Conservation (phyloP, 2,113 vertebrate species). For the Mohoua ochrocephala region DNA sequence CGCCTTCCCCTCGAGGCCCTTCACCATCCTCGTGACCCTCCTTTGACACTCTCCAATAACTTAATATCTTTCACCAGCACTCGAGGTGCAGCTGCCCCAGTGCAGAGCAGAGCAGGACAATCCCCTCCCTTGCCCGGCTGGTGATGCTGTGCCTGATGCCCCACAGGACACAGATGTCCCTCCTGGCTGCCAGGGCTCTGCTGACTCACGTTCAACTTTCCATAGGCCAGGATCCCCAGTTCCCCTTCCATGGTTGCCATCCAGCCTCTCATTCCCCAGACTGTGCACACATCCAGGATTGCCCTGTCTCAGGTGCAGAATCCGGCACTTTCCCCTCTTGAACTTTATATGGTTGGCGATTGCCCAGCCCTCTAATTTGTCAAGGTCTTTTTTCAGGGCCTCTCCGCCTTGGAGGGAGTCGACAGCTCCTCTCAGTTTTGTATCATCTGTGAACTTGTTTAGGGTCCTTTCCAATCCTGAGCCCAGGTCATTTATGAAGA, state of each 20-base stretch:
- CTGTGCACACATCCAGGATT: not conserved
- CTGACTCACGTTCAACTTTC: not conserved
- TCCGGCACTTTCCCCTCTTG: not conserved
- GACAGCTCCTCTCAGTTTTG: not conserved
- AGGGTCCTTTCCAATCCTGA: not conserved
- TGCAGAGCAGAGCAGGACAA: not conserved
- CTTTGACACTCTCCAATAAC: not conserved
- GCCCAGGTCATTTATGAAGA: too few species aligned
- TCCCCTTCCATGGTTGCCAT: not conserved
- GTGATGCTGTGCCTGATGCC: not conserved
- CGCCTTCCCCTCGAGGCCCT: fast-evolving
- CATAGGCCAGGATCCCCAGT: not conserved
- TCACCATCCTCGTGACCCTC: not conserved
- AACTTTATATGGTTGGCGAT: not conserved
- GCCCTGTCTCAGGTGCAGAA: not conserved
- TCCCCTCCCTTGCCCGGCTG: fast-evolving
- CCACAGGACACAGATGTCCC: too few species aligned
- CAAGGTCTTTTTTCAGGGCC: too few species aligned
- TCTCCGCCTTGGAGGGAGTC: not conserved
- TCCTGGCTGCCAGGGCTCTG: not conserved
- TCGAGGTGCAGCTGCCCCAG: fast-evolving
- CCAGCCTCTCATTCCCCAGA: not conserved
- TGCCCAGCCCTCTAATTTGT: not conserved
- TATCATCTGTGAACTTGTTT: not conserved
- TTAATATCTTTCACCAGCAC: not conserved